These are phyloP conservation scores for Trichopoda pennipes DNA, from an alignment of 2,888 invertebrate genomes.

Conservation along the genomic window DNA sequence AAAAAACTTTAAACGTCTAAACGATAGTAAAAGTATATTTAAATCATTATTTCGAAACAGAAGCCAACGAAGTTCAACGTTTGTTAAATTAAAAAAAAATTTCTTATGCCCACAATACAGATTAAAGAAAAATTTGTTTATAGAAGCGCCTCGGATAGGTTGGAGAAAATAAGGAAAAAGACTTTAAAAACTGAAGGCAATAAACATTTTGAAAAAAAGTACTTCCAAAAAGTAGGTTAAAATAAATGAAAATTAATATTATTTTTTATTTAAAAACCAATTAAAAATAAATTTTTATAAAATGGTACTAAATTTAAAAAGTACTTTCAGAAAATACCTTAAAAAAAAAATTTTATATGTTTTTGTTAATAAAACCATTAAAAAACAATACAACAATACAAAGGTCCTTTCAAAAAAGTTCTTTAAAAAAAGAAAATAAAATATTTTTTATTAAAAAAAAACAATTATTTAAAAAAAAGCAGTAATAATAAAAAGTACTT, in stretches of 20 bases:
- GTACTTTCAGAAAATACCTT: neutral
- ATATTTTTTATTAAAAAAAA: neutral
- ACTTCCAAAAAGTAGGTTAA: neutral
- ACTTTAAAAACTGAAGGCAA: neutral
- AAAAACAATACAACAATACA: neutral
- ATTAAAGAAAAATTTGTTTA: too few relatives aligned
- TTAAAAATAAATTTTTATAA: neutral
- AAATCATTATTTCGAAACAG: slow-evolving; percentile 60
- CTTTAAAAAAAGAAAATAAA: neutral
- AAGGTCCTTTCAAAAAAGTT: too few relatives aligned
- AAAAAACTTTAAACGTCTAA: slow-evolving; percentile 36
- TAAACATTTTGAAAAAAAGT: neutral
- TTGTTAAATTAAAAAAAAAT: neutral
- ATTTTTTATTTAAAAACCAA: too few relatives aligned
- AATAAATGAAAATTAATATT: neutral
- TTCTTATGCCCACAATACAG: too few relatives aligned
- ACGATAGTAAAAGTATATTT: slow-evolving; percentile 67
- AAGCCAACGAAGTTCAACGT: slow-evolving; percentile 9
- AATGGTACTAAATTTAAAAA: neutral
- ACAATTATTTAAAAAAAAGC: too few relatives aligned
- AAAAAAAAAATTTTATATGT: too few relatives aligned
- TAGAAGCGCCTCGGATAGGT: too few relatives aligned
- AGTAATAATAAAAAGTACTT: too few relatives aligned
- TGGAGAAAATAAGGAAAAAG: too few relatives aligned
- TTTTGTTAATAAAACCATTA: too few relatives aligned